Evolutionary conservation across 2,797 vertebrate species (phyloP).

Genomic region (Cryptoblepharus egeriae): DNA sequence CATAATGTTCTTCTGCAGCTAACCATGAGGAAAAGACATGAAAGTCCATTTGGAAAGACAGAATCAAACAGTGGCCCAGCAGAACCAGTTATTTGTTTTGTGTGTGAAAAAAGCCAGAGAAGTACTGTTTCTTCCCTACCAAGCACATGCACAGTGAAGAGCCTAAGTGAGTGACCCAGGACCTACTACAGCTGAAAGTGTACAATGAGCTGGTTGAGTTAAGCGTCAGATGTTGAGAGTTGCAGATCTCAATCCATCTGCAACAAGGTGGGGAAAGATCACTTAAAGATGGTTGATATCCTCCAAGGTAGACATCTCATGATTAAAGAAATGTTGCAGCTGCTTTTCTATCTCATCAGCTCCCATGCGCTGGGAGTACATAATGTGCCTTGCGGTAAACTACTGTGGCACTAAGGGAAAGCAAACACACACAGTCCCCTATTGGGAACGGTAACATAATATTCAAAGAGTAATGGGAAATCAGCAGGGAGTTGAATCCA

Average conservation of each 20-base stretch:
- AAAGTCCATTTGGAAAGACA: not conserved
- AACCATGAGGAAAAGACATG: not conserved
- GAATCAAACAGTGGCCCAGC: no score
- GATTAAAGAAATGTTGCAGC: not conserved
- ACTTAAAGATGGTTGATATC: not conserved
- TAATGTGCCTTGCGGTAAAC: not conserved
- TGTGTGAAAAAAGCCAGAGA: not conserved
- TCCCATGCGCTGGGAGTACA: not conserved
- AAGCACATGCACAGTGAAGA: not conserved
- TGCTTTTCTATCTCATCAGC: not conserved
- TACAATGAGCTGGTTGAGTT: not conserved
- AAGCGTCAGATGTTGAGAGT: not conserved
- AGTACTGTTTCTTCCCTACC: not conserved
- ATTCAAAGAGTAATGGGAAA: not conserved
- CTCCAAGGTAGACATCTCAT: not conserved
- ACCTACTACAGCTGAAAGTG: not conserved
- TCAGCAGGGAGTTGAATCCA: not conserved
- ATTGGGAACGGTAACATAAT: not conserved
- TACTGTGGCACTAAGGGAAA: not conserved
- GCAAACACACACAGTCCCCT: not conserved
- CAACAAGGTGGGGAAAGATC: no score
- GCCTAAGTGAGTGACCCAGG: not conserved
- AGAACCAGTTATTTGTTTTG: no score
- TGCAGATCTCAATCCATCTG: not conserved
- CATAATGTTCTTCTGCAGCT: not conserved